Conservation (phyloP, 1,140 invertebrate species). For the Anadara kagoshimensis region DNA sequence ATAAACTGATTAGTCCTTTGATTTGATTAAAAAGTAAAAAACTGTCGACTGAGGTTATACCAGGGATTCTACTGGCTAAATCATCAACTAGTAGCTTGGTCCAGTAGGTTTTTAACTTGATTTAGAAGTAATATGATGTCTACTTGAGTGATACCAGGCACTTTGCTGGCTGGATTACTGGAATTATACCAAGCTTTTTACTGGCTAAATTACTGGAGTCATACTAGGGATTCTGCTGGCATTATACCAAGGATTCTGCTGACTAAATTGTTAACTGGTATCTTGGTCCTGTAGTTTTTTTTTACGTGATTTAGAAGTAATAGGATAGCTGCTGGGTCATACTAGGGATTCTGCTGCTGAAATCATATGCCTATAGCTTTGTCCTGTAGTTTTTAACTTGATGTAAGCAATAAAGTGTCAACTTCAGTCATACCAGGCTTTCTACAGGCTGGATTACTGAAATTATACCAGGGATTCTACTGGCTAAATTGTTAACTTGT, state of each 20-base stretch:
- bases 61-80: no score
- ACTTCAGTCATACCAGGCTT: no score
- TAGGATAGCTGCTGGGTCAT: constrained; percentile 83
- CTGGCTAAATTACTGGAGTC: constrained; percentile 82
- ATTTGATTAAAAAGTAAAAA: constrained; percentile 76
- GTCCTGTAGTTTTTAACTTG: no score
- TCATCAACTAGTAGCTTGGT: no score
- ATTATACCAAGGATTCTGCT: no score
- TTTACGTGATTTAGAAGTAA: constrained; percentile 74
- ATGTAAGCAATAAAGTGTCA: no score
- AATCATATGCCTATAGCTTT: no score
- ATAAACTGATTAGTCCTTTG: constrained; percentile 24
- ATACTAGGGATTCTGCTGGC: constrained; percentile 87
- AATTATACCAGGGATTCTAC: no score
- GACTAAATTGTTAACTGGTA: no score
- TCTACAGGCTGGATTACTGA: no score
- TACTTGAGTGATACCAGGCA: constrained; percentile 85
- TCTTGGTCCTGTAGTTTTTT: not conserved
- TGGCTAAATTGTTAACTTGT: no score
- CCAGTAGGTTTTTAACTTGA: constrained; percentile 50
- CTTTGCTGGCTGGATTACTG: constrained; percentile 81
- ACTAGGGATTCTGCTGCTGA: constrained; percentile 82
- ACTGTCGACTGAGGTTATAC: constrained; percentile 78
- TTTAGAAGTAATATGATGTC: constrained; percentile 79
- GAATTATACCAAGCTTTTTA: constrained; percentile 86